These are phyloP conservation scores for Hypolimnas misippus DNA, from an alignment of 2,888 invertebrate genomes.

Conservation along the genomic window DNA sequence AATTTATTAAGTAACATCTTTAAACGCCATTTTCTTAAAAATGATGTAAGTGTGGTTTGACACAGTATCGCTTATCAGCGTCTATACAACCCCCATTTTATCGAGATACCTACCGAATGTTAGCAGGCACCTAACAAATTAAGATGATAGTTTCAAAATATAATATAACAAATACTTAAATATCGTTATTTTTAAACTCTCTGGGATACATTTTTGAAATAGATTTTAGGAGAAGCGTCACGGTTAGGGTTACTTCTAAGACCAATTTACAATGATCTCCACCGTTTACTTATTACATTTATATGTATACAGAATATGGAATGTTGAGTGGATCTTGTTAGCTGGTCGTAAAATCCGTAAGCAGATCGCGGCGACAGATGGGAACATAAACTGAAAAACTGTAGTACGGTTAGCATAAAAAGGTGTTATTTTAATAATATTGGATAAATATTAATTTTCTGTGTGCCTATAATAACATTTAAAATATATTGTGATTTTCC, in stretches of 20 bases:
- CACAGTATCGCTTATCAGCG: too few relatives aligned
- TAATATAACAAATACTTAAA: not conserved
- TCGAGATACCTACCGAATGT: too few relatives aligned
- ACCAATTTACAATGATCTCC: slow-evolving; percentile 55
- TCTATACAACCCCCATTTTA: too few relatives aligned
- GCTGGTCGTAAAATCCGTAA: slow-evolving; percentile 58
- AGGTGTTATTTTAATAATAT: slow-evolving; percentile 7
- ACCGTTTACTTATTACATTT: slow-evolving; percentile 30
- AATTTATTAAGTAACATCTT: too few relatives aligned
- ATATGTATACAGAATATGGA: slow-evolving; percentile 38
- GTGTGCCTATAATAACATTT: too few relatives aligned
- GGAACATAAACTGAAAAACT: slow-evolving; percentile 74
- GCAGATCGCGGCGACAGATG: slow-evolving; percentile 78
- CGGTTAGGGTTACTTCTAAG: slow-evolving; percentile 50
- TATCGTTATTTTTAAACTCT: slow-evolving; percentile 64
- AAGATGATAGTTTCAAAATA: too few relatives aligned
- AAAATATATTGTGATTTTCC: too few relatives aligned
- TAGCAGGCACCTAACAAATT: too few relatives aligned
- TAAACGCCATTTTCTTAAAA: too few relatives aligned
- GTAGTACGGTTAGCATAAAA: slow-evolving; percentile 55
- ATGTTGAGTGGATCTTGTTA: slow-evolving; percentile 50
- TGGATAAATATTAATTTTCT: not conserved
- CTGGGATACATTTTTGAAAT: slow-evolving; percentile 69
- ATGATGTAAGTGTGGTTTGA: too few relatives aligned
- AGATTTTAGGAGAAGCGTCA: slow-evolving; percentile 60